Conservation (phyloP, 2,888 invertebrate genomes). For the Poecilus cupreus region DNA sequence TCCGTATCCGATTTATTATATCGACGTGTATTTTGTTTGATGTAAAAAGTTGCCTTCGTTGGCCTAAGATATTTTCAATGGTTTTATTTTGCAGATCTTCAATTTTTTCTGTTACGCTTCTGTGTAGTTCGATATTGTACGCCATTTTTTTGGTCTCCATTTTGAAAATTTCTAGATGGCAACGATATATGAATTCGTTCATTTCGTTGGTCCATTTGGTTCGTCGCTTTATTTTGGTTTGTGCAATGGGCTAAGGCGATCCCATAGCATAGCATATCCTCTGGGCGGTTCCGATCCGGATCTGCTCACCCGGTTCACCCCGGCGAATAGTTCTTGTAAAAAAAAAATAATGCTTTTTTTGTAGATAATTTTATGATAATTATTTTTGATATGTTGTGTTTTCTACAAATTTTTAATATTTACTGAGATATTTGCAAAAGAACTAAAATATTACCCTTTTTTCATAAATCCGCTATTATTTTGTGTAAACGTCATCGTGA, state of each 20-base stretch:
- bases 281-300: too few species aligned
- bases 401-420: too few species aligned
- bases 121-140: constrained; percentile 13
- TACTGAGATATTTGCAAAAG: too few species aligned
- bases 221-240: neutral
- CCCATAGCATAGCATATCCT: too few species aligned
- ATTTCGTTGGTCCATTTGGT: constrained; percentile 3
- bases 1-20: neutral
- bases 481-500: too few species aligned
- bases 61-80: constrained; percentile 28
- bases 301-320: too few species aligned
- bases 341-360: too few species aligned
- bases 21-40: neutral
- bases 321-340: too few species aligned
- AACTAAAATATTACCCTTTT: too few species aligned
- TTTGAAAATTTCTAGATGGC: neutral
- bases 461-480: too few species aligned
- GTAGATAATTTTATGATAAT: too few species aligned
- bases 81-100: constrained; percentile 8
- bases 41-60: constrained; percentile 15
- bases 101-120: neutral
- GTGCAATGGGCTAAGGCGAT: neutral
- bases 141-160: neutral
- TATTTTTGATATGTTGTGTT: too few species aligned
- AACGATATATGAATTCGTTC: neutral